Base-by-base conservation (phyloP, 2,113 vertebrate species). In the Fregata magnificens region DNA sequence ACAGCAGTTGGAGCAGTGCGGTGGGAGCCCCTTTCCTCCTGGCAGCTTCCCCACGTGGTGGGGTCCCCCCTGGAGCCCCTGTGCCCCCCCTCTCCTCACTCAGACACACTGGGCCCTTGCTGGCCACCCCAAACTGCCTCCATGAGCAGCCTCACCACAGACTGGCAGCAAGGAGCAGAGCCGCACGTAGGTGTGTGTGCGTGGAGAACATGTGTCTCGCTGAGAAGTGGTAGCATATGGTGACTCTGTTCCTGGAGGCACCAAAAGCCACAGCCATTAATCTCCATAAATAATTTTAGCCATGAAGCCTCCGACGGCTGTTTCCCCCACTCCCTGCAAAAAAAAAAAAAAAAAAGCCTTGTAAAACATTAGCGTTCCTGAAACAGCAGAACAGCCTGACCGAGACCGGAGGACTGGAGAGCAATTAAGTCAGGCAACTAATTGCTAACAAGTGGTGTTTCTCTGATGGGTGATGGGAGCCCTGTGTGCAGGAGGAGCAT, bases 271-370 rank as follows among this genome's bases (percentile, higher is more conserved):
- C 93, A 82, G 93, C 95, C 96, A 94, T 95, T 98, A 93, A 97
- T 98, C 96, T 98, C 96, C 94, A 95, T 86, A 97, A 98, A 96
- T 98, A 97, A 98, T 97, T 98, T 96, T 65, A 97, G 90, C 96
- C 85, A 49, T 58, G 36, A 53, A 97, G 93, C 90, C 84, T 97
- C 95, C 66, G 65, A 94, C 7, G 31, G 85, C 74, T 84, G 86
- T 79, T 96, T 93, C 85, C 94, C 45, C 62, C 65, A 58, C 84
- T 94, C 21, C 18, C 85, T 74, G 13, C 5, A 22, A 50, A 40
- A 50, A 40, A 50, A 45, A 49, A 67, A 21, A 45, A 61, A 56
- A 36, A 69, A 28, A 17, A 26, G 70, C 94, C 97, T 96, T 97
- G 79, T 96, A 91, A 94, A 86, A 90, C 90, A 96, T 93, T 78